phyloP scores from a whole-genome alignment of 2,797 vertebrate genomes.

The Spheniscus humboldti region DNA sequence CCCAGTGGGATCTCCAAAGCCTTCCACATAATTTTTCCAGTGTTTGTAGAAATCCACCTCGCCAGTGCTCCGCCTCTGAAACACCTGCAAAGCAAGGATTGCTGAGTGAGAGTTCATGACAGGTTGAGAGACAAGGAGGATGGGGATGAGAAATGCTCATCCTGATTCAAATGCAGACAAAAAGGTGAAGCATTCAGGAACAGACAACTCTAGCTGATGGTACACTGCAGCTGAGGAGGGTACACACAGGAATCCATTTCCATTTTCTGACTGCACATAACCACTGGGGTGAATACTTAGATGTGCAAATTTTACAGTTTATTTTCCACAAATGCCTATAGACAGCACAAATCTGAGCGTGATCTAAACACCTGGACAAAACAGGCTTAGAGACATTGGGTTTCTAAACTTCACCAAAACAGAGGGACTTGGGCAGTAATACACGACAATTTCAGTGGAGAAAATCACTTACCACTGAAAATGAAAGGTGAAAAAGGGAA shows the following conservation, averaged over 20 bases:
- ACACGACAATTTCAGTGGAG: not conserved
- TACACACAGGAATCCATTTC: not conserved
- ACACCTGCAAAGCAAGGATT: constrained; percentile 71
- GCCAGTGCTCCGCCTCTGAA: constrained; percentile 84
- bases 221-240: not conserved
- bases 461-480: not conserved
- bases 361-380: not conserved
- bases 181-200: not conserved
- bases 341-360: not conserved
- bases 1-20: constrained; percentile 85
- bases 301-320: not conserved
- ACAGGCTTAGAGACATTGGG: not conserved
- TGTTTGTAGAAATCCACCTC: constrained; percentile 88
- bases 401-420: not conserved
- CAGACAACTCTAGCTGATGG: not conserved
- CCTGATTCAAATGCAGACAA: rapidly evolving
- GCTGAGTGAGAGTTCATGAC: not conserved
- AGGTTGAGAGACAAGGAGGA: not conserved
- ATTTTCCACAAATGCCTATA: not conserved
- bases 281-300: not conserved
- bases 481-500: not conserved
- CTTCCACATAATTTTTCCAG: constrained; percentile 86
- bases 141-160: not conserved
- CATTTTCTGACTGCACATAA: not conserved
- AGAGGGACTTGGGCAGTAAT: not conserved